A percentile compares a stretch with the other conserved stretches of the same genome.
Conservation (phyloP, 2,797 vertebrate species). For the Lepus townsendii region DNA sequence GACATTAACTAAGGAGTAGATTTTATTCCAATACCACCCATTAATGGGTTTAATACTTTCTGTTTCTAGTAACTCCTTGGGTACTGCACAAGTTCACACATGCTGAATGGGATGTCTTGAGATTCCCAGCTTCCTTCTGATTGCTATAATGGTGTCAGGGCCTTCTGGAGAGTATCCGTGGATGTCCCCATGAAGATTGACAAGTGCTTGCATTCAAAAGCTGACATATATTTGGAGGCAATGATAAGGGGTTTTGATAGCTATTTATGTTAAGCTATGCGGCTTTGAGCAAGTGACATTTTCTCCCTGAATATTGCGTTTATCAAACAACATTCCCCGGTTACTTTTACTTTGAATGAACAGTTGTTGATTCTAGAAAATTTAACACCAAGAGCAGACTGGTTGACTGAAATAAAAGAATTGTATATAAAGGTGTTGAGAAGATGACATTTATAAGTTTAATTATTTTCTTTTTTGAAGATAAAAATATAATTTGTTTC, state of each 20-base stretch:
- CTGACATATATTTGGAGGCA: slow-evolving; percentile 22
- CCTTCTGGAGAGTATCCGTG: background rate
- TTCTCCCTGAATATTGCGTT: slow-evolving; percentile 8
- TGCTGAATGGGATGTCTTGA: background rate
- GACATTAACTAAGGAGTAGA: background rate
- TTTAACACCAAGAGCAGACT: background rate
- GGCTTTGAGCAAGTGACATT: background rate
- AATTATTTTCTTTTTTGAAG: slow-evolving; percentile 57
- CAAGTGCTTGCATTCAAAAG: background rate
- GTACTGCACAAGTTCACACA: background rate
- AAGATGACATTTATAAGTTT: slow-evolving; percentile 62
- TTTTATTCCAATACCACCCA: background rate
- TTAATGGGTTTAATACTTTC: background rate
- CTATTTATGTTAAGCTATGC: background rate
- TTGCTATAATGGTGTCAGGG: background rate
- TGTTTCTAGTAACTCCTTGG: background rate
- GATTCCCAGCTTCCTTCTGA: background rate
- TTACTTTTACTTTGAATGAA: background rate
- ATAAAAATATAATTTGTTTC: slow-evolving; percentile 24
- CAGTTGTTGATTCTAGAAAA: background rate
- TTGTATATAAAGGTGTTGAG: slow-evolving; percentile 35
- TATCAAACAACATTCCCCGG: background rate
- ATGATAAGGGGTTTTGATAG: background rate
- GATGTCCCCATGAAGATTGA: background rate
- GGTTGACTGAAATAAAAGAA: slow-evolving; percentile 48